These are phyloP conservation scores for Spermophilus dauricus DNA, from an alignment of 2,113 vertebrate species.

Conservation along the genomic window DNA sequence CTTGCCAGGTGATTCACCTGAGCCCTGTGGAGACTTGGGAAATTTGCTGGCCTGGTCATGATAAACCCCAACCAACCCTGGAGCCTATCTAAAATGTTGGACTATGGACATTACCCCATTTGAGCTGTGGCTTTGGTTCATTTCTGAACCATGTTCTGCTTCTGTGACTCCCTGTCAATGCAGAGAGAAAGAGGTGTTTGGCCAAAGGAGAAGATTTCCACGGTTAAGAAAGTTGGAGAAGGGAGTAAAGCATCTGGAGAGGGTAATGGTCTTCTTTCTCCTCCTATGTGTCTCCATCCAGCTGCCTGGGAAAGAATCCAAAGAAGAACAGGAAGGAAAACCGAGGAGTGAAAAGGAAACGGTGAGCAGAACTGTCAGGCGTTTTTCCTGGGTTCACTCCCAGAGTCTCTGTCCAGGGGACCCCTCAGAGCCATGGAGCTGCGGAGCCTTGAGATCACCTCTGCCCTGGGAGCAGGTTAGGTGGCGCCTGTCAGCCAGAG, in stretches of 20 bases:
- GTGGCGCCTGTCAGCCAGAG: background rate
- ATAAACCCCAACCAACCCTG: background rate
- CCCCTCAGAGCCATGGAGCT: no score
- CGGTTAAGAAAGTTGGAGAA: background rate
- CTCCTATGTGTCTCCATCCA: constrained; percentile 28
- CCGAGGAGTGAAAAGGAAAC: background rate
- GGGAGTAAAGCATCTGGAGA: background rate
- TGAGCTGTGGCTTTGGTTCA: no score
- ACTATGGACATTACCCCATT: background rate
- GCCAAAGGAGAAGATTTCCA: background rate
- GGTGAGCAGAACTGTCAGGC: background rate
- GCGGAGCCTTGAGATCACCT: background rate
- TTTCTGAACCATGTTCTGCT: background rate
- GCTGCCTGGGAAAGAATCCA: constrained; percentile 43
- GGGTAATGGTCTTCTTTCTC: background rate
- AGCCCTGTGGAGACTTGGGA: background rate
- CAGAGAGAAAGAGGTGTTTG: background rate
- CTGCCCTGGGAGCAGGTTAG: background rate
- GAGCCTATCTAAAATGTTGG: background rate
- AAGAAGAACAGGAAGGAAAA: constrained; percentile 4
- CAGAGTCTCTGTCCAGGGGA: background rate
- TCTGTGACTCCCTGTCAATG: background rate
- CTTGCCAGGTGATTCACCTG: background rate
- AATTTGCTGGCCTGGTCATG: background rate
- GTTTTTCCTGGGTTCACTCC: background rate